Conservation (phyloP, 2,113 vertebrate species). For the Salvator merianae region DNA sequence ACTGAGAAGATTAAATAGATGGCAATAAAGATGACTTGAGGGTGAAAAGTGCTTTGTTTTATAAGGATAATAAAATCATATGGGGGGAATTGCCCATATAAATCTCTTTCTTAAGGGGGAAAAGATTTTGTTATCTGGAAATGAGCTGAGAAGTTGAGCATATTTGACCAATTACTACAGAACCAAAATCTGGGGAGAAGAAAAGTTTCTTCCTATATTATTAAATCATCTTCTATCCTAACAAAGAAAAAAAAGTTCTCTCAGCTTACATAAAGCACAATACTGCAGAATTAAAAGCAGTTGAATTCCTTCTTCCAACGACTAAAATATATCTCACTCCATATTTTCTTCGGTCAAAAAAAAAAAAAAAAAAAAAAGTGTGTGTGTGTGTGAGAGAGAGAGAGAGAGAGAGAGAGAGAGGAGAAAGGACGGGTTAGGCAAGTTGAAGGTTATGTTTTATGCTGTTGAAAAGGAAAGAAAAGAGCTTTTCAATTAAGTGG, state of each 20-base stretch:
- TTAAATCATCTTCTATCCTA: conserved; percentile 33
- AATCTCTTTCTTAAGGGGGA: conserved; percentile 18
- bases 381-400: no score
- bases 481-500: conserved; percentile 72
- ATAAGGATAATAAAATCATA: conserved; percentile 4
- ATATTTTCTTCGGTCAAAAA: conserved; percentile 53
- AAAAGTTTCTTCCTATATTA: background rate
- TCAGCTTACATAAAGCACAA: background rate
- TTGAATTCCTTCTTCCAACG: conserved; percentile 44
- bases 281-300: conserved; percentile 47
- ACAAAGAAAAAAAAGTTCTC: conserved; percentile 21
- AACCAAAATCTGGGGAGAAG: conserved; percentile 19
- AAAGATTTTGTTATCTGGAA: conserved; percentile 15
- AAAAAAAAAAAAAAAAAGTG: no score
- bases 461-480: background rate
- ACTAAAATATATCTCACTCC: conserved; percentile 49
- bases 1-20: conserved; percentile 19
- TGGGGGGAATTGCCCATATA: background rate
- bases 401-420: no score
- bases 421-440: conserved; percentile 54
- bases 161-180: conserved; percentile 36
- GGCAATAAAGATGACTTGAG: background rate
- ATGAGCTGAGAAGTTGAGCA: conserved; percentile 1
- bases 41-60: conserved; percentile 22
- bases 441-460: conserved; percentile 59